Percentiles rank a stretch among this genome's conserved stretches.
Evolutionary conservation across 2,888 invertebrate genomes (phyloP).

Genomic region (Parnassius orleans): DNA sequence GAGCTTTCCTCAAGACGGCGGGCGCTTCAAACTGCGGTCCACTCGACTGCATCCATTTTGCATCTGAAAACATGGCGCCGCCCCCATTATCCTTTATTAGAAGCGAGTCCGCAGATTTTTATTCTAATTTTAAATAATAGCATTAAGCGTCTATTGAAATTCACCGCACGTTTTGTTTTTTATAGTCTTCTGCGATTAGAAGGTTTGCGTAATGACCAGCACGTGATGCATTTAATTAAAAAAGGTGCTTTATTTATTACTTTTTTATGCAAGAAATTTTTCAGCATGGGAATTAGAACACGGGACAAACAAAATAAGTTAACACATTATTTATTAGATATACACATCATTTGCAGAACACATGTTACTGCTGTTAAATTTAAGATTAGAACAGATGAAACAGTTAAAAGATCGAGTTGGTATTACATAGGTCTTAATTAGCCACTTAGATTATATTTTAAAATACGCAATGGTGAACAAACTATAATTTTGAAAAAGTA

Average conservation of each 20-base stretch:
- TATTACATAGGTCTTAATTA: too few relatives aligned
- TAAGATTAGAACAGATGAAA: neutral
- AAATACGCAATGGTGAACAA: neutral
- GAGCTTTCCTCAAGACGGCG: slow-evolving; percentile 34
- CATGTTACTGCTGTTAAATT: slow-evolving; percentile 8
- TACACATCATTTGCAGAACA: slow-evolving; percentile 20
- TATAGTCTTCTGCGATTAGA: slow-evolving; percentile 49
- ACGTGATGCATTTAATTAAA: slow-evolving; percentile 44
- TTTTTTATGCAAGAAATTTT: slow-evolving; percentile 1
- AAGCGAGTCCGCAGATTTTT: slow-evolving; percentile 45
- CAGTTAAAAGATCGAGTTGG: neutral
- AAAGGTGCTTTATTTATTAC: slow-evolving; percentile 24
- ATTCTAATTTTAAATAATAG: slow-evolving; percentile 48
- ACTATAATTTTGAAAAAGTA: neutral
- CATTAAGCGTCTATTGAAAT: slow-evolving; percentile 46
- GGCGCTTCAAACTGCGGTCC: slow-evolving; percentile 34
- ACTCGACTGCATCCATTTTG: slow-evolving; percentile 52
- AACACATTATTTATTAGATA: slow-evolving; percentile 1
- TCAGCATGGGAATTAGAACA: slow-evolving; percentile 13
- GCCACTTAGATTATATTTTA: too few relatives aligned
- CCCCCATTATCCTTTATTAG: slow-evolving; percentile 45
- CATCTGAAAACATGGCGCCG: slow-evolving; percentile 42
- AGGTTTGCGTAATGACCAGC: slow-evolving; percentile 45
- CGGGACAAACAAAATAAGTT: slow-evolving; percentile 1
- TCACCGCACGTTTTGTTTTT: slow-evolving; percentile 52